Evolutionary conservation across 2,888 invertebrate species (phyloP).

Genomic region (Seira sanloemensis): DNA sequence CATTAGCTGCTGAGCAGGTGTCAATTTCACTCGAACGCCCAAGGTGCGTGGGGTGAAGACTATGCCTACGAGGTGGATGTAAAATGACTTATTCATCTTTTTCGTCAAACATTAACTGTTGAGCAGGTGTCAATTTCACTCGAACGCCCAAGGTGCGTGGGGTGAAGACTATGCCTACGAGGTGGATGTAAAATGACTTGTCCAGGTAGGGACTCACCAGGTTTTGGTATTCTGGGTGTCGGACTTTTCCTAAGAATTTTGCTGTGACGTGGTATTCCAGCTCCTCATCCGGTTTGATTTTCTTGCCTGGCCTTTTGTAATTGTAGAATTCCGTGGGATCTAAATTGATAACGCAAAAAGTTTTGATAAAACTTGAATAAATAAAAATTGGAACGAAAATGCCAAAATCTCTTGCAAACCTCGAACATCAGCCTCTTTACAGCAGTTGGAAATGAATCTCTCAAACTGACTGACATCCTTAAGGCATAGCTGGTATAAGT

Average conservation of each 20-base stretch:
- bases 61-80: conserved; percentile 48
- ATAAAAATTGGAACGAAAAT: neutral
- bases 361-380: neutral
- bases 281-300: conserved; percentile 28
- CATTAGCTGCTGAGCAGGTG: conserved; percentile 72
- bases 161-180: conserved; percentile 61
- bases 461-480: conserved; percentile 47
- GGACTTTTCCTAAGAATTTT: conserved; percentile 47
- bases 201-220: conserved; percentile 24
- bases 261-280: conserved; percentile 56
- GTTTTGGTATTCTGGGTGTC: conserved; percentile 33
- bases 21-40: conserved; percentile 75
- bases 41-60: conserved; percentile 72
- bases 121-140: conserved; percentile 74
- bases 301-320: conserved; percentile 47
- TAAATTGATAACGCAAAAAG: neutral
- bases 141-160: conserved; percentile 74
- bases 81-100: conserved; percentile 55
- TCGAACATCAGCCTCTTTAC: conserved; percentile 41
- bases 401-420: conserved; percentile 24
- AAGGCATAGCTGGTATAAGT: conserved; percentile 16
- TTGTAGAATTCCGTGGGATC: conserved; percentile 52
- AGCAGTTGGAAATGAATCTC: conserved; percentile 38
- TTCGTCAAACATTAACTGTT: conserved; percentile 74
- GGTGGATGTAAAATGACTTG: conserved; percentile 44